phyloP scores from a whole-genome alignment of 2,113 vertebrate species.

The Ptychochromis oligacanthus region DNA sequence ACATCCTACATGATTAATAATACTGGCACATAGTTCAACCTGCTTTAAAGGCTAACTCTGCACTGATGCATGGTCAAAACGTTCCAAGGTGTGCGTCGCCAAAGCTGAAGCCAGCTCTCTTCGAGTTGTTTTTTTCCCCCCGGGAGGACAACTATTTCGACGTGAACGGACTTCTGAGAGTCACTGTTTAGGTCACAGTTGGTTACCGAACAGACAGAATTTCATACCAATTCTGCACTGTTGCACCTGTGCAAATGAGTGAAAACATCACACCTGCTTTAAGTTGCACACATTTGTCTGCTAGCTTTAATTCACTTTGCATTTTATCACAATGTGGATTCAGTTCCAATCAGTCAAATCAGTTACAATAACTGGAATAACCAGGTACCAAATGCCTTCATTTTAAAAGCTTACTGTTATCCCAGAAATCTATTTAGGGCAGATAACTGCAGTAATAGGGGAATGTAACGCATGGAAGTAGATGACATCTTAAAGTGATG shows the following conservation, averaged over 20 bases:
- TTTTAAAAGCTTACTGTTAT: neutral
- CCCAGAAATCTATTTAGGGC: neutral
- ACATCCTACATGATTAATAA: neutral
- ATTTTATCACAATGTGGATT: neutral
- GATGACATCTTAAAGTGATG: conserved; percentile 10
- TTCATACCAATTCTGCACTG: neutral
- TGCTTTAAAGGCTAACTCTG: neutral
- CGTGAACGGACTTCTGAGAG: neutral
- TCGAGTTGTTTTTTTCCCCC: neutral
- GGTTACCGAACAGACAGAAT: neutral
- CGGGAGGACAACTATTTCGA: neutral
- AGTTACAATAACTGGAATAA: neutral
- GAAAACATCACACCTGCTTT: neutral
- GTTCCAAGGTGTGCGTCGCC: neutral
- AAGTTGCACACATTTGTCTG: neutral
- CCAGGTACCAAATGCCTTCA: neutral
- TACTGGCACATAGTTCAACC: neutral
- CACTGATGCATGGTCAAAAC: neutral
- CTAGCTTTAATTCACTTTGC: too few species aligned
- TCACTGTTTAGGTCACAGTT: neutral
- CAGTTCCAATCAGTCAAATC: neutral
- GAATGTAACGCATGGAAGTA: neutral
- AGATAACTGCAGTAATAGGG: neutral
- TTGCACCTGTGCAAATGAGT: neutral
- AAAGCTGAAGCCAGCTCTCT: neutral